phyloP scores from a whole-genome alignment of 2,888 invertebrate genomes.

The Lepidochrysops patricia region DNA sequence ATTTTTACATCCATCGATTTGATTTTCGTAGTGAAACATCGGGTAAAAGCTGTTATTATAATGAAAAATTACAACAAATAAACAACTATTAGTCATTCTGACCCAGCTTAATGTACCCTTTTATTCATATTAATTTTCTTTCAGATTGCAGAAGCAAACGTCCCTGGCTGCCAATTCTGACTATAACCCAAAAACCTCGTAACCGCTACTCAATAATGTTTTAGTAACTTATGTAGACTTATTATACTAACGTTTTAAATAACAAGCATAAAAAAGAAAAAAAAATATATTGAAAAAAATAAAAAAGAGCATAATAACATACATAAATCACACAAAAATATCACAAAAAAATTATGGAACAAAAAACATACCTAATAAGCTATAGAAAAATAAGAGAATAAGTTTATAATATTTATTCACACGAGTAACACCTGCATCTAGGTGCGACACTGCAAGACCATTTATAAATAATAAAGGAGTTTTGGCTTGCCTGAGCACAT shows the following conservation, averaged over 20 bases:
- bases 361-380: background rate
- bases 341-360: background rate
- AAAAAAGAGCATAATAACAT: background rate
- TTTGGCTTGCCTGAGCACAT: slow-evolving; percentile 36
- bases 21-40: no score
- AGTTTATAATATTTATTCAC: background rate
- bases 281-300: no score
- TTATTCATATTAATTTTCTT: background rate
- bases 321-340: background rate
- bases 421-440: background rate
- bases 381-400: no score
- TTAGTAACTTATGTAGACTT: no score
- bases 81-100: no score
- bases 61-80: no score
- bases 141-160: background rate
- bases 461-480: slow-evolving; percentile 25
- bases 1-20: no score
- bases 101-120: no score
- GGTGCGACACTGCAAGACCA: background rate
- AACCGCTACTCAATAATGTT: background rate
- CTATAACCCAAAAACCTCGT: background rate
- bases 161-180: background rate
- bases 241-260: no score
- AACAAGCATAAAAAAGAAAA: no score
- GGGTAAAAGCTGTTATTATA: no score